Conservation (phyloP, 2,888 invertebrate species). For the Leptopilina drosophilae region DNA sequence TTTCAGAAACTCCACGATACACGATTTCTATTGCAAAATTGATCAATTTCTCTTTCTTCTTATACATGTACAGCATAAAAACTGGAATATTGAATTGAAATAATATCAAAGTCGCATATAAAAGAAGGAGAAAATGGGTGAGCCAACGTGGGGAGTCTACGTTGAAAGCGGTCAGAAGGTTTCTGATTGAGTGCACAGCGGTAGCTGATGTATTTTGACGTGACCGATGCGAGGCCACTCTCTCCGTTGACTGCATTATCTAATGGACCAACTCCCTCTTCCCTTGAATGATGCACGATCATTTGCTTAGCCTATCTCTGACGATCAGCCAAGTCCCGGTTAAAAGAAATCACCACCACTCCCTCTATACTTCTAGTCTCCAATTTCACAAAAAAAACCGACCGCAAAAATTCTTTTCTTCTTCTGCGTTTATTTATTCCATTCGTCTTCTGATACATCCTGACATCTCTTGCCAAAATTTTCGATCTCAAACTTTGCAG, state of each 20-base stretch:
- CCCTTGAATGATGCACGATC: slow-evolving; percentile 47
- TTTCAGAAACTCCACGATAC: too few relatives aligned
- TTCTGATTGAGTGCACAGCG: slow-evolving; percentile 75
- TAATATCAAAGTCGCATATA: background rate
- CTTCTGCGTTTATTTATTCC: slow-evolving; percentile 38
- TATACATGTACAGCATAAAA: too few relatives aligned
- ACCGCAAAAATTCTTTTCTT: slow-evolving; percentile 57
- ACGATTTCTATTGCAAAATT: too few relatives aligned
- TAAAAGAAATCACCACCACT: background rate
- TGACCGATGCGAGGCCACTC: slow-evolving; percentile 68
- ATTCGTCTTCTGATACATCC: slow-evolving; percentile 44
- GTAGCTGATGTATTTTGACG: slow-evolving; percentile 76
- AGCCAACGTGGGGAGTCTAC: slow-evolving; percentile 74
- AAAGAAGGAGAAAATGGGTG: slow-evolving; percentile 43
- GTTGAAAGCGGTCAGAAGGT: slow-evolving; percentile 61
- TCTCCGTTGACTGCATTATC: slow-evolving; percentile 67
- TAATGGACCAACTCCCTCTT: slow-evolving; percentile 63
- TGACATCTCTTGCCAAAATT: slow-evolving; percentile 22
- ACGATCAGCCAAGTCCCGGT: slow-evolving; percentile 46
- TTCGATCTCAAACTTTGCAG: background rate
- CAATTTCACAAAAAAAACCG: slow-evolving; percentile 56
- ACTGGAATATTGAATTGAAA: too few relatives aligned
- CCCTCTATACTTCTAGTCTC: slow-evolving; percentile 51
- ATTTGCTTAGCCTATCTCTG: slow-evolving; percentile 50
- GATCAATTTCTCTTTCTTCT: too few relatives aligned